Percentiles rank a stretch among this genome's conserved stretches.
These are phyloP conservation scores for Lamprologus speciosus DNA, from an alignment of 2,113 vertebrate species.

Conservation along the genomic window DNA sequence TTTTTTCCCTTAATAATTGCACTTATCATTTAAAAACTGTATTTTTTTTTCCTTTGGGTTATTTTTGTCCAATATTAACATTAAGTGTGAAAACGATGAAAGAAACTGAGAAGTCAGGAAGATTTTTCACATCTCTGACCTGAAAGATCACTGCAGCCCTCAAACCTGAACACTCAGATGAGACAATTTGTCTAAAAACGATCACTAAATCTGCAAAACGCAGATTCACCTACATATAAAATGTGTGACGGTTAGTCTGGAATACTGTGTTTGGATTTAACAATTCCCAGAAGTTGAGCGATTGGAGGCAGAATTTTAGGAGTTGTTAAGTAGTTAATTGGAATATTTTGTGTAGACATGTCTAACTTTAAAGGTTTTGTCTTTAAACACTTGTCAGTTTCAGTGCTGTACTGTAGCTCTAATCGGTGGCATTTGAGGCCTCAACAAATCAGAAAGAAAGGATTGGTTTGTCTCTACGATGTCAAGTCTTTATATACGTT, in stretches of 20 bases:
- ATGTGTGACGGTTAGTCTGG: not conserved
- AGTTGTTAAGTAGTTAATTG: not conserved
- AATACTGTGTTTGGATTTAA: not conserved
- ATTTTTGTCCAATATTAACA: not conserved
- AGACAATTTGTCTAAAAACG: not conserved
- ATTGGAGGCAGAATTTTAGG: not conserved
- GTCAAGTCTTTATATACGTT: not conserved
- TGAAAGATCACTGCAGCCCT: not conserved
- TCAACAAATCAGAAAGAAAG: not conserved
- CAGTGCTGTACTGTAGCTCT: not conserved
- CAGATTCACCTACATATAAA: not conserved
- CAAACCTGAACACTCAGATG: not conserved
- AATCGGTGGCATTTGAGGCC: not conserved
- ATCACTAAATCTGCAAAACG: not conserved
- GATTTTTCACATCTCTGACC: not conserved
- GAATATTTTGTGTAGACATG: not conserved
- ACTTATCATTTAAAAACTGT: no score
- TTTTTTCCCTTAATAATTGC: no score
- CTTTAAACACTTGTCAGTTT: not conserved
- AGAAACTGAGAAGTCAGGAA: not conserved
- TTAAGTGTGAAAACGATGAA: fast-evolving
- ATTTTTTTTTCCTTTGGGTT: not conserved
- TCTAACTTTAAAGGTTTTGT: not conserved
- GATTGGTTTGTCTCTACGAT: not conserved
- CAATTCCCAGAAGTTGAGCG: fast-evolving